Percentiles rank a stretch among this genome's conserved stretches.
Evolutionary conservation across 2,113 vertebrate genomes (phyloP).

Genomic region (Cynoglossus semilaevis): DNA sequence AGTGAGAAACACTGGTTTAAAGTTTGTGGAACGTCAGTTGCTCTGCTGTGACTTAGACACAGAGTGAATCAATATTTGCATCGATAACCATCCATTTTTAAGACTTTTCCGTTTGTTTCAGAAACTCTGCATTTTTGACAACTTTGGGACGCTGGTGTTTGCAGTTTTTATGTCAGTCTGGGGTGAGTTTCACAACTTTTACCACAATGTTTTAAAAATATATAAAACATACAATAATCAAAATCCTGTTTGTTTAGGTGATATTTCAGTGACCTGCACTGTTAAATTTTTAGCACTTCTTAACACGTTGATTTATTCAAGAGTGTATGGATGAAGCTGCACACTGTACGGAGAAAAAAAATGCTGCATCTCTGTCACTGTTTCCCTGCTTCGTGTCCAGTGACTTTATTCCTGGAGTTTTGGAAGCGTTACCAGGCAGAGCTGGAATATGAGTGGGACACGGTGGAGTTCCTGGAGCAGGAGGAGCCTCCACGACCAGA

Average conservation of each 20-base stretch:
- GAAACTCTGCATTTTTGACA: slow-evolving; percentile 94
- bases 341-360: not conserved
- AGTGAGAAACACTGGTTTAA: slow-evolving; percentile 68
- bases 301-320: too few relatives aligned
- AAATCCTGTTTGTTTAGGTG: too few relatives aligned
- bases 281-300: too few relatives aligned
- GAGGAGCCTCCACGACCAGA: slow-evolving; percentile 86
- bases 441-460: slow-evolving; percentile 93
- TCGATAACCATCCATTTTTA: slow-evolving; percentile 17
- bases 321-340: not conserved
- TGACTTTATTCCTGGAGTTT: slow-evolving; percentile 91
- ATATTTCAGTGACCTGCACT: too few relatives aligned
- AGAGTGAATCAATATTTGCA: too few relatives aligned
- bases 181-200: slow-evolving; percentile 79
- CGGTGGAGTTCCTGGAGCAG: slow-evolving; percentile 88
- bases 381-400: slow-evolving; percentile 56
- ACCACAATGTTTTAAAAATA: not conserved
- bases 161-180: slow-evolving; percentile 94
- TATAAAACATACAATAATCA: too few relatives aligned
- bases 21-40: not conserved
- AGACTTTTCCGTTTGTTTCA: slow-evolving; percentile 40
- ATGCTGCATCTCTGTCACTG: not conserved
- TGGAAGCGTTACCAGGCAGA: slow-evolving; percentile 92
- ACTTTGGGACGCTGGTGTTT: slow-evolving; percentile 90
- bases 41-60: not conserved